Conservation (phyloP, 2,797 vertebrate genomes). For the Cynodonichthys magdalenae region DNA sequence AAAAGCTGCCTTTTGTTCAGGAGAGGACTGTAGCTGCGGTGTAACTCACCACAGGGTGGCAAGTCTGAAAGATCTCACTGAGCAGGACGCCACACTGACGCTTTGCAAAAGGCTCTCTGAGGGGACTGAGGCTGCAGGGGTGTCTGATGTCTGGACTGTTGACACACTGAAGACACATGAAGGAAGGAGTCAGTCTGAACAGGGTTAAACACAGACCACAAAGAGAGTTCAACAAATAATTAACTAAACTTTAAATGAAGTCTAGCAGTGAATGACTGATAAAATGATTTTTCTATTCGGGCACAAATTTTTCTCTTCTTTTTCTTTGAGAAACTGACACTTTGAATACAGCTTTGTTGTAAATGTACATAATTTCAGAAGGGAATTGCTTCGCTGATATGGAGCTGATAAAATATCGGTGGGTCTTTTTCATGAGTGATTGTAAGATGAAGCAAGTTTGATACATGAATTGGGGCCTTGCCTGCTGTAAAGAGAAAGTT, state of each 20-base stretch:
- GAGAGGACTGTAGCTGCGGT: constrained; percentile 1
- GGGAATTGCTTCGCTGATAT: background rate
- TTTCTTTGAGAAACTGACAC: too few relatives aligned
- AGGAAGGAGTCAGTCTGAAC: constrained; percentile 4
- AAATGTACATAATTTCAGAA: background rate
- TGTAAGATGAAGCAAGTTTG: too few relatives aligned
- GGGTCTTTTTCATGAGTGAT: too few relatives aligned
- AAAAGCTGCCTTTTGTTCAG: background rate
- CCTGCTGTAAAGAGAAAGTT: too few relatives aligned
- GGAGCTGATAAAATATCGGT: too few relatives aligned
- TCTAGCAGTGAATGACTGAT: too few relatives aligned
- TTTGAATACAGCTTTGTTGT: background rate
- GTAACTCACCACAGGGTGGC: constrained; percentile 94
- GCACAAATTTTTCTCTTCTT: too few relatives aligned
- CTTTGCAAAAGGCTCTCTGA: constrained; percentile 94
- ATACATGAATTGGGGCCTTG: too few relatives aligned
- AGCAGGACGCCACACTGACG: constrained; percentile 90
- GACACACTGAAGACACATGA: constrained; percentile 83
- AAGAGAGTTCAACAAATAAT: too few relatives aligned
- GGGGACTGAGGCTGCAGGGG: constrained; percentile 90
- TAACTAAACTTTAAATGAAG: too few relatives aligned
- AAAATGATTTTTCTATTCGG: too few relatives aligned
- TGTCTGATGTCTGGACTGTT: constrained; percentile 90
- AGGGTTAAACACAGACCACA: too few relatives aligned
- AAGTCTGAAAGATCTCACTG: constrained; percentile 91